phyloP scores from a whole-genome alignment of 2,888 invertebrate genomes.

The Ophioninae sp. region DNA sequence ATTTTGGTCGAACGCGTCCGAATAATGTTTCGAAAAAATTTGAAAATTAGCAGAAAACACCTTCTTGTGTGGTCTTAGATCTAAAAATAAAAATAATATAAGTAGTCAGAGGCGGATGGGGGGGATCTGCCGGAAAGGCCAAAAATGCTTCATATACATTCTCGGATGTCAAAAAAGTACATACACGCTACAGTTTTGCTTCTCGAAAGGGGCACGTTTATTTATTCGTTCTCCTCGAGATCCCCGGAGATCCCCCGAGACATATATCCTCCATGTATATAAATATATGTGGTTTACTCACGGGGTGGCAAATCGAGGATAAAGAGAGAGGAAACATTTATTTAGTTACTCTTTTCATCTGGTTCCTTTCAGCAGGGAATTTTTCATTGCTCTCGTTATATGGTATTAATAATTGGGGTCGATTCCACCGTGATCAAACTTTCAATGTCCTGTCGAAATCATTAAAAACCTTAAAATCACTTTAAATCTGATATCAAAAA shows the following conservation, averaged over 20 bases:
- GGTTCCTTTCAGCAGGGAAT: slow-evolving; percentile 18
- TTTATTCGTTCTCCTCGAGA: slow-evolving; percentile 50
- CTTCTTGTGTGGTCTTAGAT: slow-evolving; percentile 21
- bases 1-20: neutral
- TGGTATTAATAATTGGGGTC: neutral
- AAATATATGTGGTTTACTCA: slow-evolving; percentile 19
- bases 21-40: neutral
- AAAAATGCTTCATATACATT: slow-evolving; percentile 19
- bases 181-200: slow-evolving; percentile 28
- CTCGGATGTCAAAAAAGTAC: slow-evolving; percentile 49
- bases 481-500: neutral
- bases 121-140: slow-evolving; percentile 13
- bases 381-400: neutral
- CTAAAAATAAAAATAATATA: slow-evolving; percentile 24
- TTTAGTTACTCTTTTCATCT: slow-evolving; percentile 39
- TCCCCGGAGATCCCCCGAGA: slow-evolving; percentile 17
- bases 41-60: neutral
- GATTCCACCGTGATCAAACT: neutral
- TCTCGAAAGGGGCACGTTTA: slow-evolving; percentile 41
- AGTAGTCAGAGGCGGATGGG: neutral
- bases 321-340: slow-evolving; percentile 9
- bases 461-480: neutral
- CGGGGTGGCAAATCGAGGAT: slow-evolving; percentile 19
- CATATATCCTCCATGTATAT: neutral
- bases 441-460: neutral